Base-by-base conservation (phyloP, 2,113 vertebrate species). In the Tympanuchus pallidicinctus region DNA sequence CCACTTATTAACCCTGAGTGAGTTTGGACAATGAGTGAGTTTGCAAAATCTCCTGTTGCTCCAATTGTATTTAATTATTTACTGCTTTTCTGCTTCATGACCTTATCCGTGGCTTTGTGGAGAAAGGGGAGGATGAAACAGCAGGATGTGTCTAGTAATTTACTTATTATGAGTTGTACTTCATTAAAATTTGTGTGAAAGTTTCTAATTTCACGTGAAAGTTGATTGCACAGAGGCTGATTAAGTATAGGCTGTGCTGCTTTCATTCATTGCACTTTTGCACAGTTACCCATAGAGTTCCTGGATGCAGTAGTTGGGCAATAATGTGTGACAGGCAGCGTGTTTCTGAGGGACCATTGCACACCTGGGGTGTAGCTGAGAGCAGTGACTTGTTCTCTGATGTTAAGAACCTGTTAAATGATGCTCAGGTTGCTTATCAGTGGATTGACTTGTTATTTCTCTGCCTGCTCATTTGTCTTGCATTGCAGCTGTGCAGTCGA, bases 231-330 rank as follows among this genome's bases (percentile, higher is more conserved):
- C 27, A 61, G 84, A 60, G 52, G n/a, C 84, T 71, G 91, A 90
- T 88, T 43, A 60, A 64, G 52, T 75, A 2, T 13, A 18, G 42
- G 80, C 32, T 91, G 73, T 82, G 75, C 79, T 92, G 60, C 74
- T 84, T 91, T 87, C 72, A 40, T 86, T 95, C 70, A 36, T 86
- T 91, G 50, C 48, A 28, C 52, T 40, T 91, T 91, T 69, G 42
- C 79, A 74, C 63, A 67, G 24, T 67, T 87, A 32, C 66, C 67
- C 34, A 5, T 71, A 13, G 56, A 52, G 38, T 74, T 80, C 24
- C 90, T 92, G 92, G 80, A 88, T 92, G 65, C 71, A 74, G 76
- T 88, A 94, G 90, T 94, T 85, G 70, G 76, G 71, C 70, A 82
- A 30, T 66, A 91, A 56, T 36, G 45, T 45, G 20, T 71, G 85